phyloP scores from a whole-genome alignment of 2,797 vertebrate species.

The Esox masquinongy region DNA sequence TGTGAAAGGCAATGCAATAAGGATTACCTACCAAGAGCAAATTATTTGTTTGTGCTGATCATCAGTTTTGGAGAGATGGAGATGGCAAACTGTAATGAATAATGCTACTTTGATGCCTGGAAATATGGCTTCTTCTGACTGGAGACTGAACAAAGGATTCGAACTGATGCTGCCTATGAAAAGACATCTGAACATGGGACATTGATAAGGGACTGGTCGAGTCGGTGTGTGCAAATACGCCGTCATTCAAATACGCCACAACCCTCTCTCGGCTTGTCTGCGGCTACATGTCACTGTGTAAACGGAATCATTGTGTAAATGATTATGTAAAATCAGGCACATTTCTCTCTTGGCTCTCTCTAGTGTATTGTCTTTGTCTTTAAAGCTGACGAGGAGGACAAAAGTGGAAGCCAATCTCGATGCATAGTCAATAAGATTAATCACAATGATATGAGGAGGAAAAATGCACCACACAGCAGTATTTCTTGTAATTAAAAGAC shows the following conservation, averaged over 20 bases:
- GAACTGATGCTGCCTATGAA: too few relatives aligned
- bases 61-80: constrained; percentile 32
- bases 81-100: too few relatives aligned
- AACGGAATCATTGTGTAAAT: too few relatives aligned
- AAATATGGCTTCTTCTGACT: not conserved
- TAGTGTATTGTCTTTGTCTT: too few relatives aligned
- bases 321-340: too few relatives aligned
- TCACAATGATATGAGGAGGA: constrained; percentile 39
- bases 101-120: not conserved
- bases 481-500: constrained; percentile 51
- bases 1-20: constrained; percentile 63
- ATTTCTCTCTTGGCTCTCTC: too few relatives aligned
- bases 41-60: constrained; percentile 57
- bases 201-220: too few relatives aligned
- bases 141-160: not conserved
- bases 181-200: too few relatives aligned
- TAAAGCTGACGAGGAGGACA: constrained; percentile 33
- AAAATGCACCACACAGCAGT: constrained; percentile 28
- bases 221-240: not conserved
- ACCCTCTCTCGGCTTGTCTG: too few relatives aligned
- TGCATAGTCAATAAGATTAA: constrained; percentile 44
- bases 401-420: constrained; percentile 40
- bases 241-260: not conserved
- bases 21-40: constrained; percentile 66
- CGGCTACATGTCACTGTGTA: too few relatives aligned